phyloP scores from a whole-genome alignment of 1,140 invertebrate species.

The Drosophila burlai region DNA sequence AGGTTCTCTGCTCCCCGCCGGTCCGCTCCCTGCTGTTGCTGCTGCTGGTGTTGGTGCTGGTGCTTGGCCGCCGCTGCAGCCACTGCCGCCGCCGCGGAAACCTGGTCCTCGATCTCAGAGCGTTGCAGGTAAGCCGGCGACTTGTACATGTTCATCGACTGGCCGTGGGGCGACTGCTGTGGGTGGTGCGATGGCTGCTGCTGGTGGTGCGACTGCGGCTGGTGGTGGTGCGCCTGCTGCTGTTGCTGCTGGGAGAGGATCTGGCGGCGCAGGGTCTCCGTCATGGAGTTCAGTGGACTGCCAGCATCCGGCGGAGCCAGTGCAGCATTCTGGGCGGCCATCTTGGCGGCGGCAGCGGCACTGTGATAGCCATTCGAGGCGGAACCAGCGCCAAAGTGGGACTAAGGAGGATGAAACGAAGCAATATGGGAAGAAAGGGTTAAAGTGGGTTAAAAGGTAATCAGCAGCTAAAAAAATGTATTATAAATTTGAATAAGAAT shows the following conservation, averaged over 20 bases:
- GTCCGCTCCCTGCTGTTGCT: slow-evolving; percentile 46
- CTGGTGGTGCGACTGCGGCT: slow-evolving; percentile 72
- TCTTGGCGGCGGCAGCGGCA: slow-evolving; percentile 68
- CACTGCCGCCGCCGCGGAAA: slow-evolving; percentile 73
- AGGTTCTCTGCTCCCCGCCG: slow-evolving; percentile 65
- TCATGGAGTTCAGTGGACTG: slow-evolving; percentile 78
- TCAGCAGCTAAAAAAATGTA: neutral
- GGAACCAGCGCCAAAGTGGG: slow-evolving; percentile 62
- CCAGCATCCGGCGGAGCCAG: slow-evolving; percentile 67
- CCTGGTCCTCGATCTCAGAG: slow-evolving; percentile 81
- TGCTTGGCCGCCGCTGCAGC: slow-evolving; percentile 69
- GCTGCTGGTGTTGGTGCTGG: slow-evolving; percentile 63
- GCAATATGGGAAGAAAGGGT: neutral
- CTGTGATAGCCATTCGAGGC: slow-evolving; percentile 79
- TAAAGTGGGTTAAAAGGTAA: neutral
- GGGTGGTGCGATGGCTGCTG: slow-evolving; percentile 71
- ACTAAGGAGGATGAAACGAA: slow-evolving; percentile 14
- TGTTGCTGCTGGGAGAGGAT: slow-evolving; percentile 81
- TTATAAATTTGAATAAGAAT: neutral
- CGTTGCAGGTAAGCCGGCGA: slow-evolving; percentile 79
- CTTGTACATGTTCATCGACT: slow-evolving; percentile 84
- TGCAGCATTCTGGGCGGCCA: slow-evolving; percentile 70
- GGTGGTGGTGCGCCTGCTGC: slow-evolving; percentile 54
- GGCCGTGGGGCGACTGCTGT: slow-evolving; percentile 71
- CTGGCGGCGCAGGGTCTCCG: slow-evolving; percentile 76